phyloP scores from a whole-genome alignment of 2,888 invertebrate genomes.

The Ormyrus nitidulus region DNA sequence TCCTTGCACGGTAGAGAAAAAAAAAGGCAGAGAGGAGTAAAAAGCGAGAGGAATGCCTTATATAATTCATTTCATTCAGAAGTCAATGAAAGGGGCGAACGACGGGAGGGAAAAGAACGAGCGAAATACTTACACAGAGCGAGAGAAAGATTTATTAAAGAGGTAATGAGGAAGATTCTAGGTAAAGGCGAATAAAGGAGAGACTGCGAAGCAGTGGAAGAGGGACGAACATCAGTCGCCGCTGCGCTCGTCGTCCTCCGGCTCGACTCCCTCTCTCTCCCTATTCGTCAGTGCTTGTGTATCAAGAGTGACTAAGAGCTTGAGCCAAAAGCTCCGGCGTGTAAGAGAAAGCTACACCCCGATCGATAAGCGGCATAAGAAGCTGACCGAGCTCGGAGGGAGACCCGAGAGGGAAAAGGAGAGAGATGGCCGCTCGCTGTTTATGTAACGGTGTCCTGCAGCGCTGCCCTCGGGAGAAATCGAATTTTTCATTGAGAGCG shows the following conservation, averaged over 20 bases:
- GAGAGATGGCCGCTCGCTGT: constrained; percentile 30
- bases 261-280: constrained; percentile 10
- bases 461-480: constrained; percentile 38
- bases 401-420: not conserved
- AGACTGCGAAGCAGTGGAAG: not conserved
- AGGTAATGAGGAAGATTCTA: constrained; percentile 36
- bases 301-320: constrained; percentile 59
- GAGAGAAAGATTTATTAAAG: constrained; percentile 50
- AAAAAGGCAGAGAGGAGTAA: not conserved
- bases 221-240: not conserved
- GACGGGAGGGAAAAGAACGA: not conserved
- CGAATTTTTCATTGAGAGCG: constrained; percentile 46
- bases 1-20: not conserved
- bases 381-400: not conserved
- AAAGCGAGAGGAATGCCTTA: not conserved
- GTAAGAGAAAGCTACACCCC: constrained; percentile 58
- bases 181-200: constrained; percentile 10
- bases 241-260: constrained; percentile 8
- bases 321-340: constrained; percentile 59
- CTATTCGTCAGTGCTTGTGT: constrained; percentile 36
- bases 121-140: constrained; percentile 2
- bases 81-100: not conserved
- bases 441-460: constrained; percentile 46
- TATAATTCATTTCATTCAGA: constrained; percentile 34
- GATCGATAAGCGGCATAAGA: constrained; percentile 65